phyloP scores from a whole-genome alignment of 2,113 vertebrate genomes.

The Hirundichthys speculiger region DNA sequence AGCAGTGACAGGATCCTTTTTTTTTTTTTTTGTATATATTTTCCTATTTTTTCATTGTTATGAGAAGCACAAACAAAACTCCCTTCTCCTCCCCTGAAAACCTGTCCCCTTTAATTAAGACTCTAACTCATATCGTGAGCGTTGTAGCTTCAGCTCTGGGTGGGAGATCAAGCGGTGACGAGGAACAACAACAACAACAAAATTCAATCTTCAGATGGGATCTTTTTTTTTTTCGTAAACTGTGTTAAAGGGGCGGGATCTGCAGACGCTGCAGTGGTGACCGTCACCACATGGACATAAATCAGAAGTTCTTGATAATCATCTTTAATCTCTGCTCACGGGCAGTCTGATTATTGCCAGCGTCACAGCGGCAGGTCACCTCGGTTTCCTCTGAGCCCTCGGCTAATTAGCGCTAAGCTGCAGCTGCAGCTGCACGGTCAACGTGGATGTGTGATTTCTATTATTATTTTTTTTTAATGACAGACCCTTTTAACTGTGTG shows the following conservation, averaged over 20 bases:
- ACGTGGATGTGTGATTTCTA: slow-evolving; percentile 34
- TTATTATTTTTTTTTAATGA: too few relatives aligned
- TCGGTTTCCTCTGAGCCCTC: slow-evolving; percentile 54
- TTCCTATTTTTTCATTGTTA: neutral
- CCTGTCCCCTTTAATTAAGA: neutral
- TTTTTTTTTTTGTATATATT: too few relatives aligned
- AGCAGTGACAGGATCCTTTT: neutral
- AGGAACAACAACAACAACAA: neutral
- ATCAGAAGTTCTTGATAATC: slow-evolving; percentile 59
- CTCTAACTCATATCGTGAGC: slow-evolving; percentile 1
- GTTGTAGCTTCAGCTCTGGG: neutral
- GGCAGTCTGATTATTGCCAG: slow-evolving; percentile 62
- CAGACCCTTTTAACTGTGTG: slow-evolving; percentile 46
- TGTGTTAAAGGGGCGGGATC: neutral
- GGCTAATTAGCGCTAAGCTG: slow-evolving; percentile 65
- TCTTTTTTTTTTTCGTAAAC: slow-evolving; percentile 3
- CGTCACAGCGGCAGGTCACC: slow-evolving; percentile 65
- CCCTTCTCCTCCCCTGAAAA: neutral
- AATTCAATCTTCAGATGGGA: neutral
- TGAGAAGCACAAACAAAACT: neutral
- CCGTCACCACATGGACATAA: slow-evolving; percentile 34
- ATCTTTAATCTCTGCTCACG: slow-evolving; percentile 61
- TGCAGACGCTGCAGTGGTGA: slow-evolving; percentile 22
- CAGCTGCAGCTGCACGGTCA: slow-evolving; percentile 57
- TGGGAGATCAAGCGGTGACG: neutral